Conservation (phyloP, 2,888 invertebrate species). For the Nowickia ferox region DNA sequence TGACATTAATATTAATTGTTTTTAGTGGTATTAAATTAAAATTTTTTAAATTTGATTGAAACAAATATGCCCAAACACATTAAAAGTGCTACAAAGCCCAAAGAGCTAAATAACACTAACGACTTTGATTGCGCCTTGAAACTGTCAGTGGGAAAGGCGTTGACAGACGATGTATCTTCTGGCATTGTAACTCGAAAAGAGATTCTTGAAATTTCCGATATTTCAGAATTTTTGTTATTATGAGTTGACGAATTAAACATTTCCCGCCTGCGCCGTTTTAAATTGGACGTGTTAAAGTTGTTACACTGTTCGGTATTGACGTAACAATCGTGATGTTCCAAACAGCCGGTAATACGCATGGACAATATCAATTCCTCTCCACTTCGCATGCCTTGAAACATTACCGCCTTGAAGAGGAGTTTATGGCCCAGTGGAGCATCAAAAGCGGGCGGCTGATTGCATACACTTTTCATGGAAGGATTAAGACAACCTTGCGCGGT, state of each 20-base stretch:
- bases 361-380: slow-evolving; percentile 85
- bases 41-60: slow-evolving; percentile 75
- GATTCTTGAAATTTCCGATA: slow-evolving; percentile 80
- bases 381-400: slow-evolving; percentile 86
- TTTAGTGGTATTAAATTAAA: slow-evolving; percentile 47
- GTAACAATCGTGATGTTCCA: slow-evolving; percentile 84
- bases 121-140: slow-evolving; percentile 62
- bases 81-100: slow-evolving; percentile 77
- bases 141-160: background rate
- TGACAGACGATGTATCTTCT: slow-evolving; percentile 12
- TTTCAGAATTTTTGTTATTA: slow-evolving; percentile 75
- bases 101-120: slow-evolving; percentile 74
- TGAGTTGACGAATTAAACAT: background rate
- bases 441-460: slow-evolving; percentile 83
- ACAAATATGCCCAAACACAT: slow-evolving; percentile 75
- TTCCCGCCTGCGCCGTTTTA: slow-evolving; percentile 76
- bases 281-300: slow-evolving; percentile 62
- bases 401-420: slow-evolving; percentile 84
- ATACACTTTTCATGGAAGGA: slow-evolving; percentile 83
- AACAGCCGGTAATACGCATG: slow-evolving; percentile 85
- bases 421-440: slow-evolving; percentile 83
- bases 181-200: slow-evolving; percentile 80
- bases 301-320: slow-evolving; percentile 78
- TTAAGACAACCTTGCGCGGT: slow-evolving; percentile 84
- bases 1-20: slow-evolving; percentile 40